Conservation (phyloP, 2,888 invertebrate species). For the Drosophila rubida region DNA sequence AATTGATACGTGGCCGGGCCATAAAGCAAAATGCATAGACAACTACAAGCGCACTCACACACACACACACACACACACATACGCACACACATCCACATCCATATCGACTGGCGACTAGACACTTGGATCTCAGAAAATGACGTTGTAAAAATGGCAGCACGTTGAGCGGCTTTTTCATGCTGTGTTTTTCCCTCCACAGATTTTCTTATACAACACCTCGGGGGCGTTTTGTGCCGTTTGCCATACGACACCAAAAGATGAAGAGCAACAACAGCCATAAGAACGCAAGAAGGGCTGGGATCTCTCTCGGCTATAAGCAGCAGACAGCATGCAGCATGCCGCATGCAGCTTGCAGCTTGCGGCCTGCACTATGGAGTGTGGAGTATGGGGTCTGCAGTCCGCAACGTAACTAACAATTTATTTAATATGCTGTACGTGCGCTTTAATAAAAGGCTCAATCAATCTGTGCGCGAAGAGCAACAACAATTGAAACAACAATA, state of each 20-base stretch:
- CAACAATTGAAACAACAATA: conserved; percentile 23
- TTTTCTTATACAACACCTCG: conserved; percentile 76
- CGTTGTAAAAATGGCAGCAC: conserved; percentile 74
- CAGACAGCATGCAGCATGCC: conserved; percentile 3
- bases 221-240: conserved; percentile 74
- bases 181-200: conserved; percentile 48
- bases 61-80: conserved; percentile 28
- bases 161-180: conserved; percentile 64
- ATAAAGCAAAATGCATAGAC: conserved; percentile 76
- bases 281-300: conserved; percentile 52
- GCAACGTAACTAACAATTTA: conserved; percentile 83
- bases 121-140: conserved; percentile 65
- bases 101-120: conserved; percentile 40
- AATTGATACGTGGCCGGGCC: conserved; percentile 81
- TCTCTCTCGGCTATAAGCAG: conserved; percentile 8
- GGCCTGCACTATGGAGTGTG: neutral
- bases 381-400: conserved; percentile 42
- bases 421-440: conserved; percentile 84
- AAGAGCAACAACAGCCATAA: conserved; percentile 29
- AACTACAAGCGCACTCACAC: conserved; percentile 26
- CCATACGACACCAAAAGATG: conserved; percentile 71
- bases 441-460: conserved; percentile 81
- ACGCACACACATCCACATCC: conserved; percentile 8
- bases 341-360: conserved; percentile 16
- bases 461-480: conserved; percentile 68